Evolutionary conservation across 2,113 vertebrate genomes (phyloP), one percentile per base, ranked within the genome.

Genomic region (Cryptoleucopteryx plumbea): DNA sequence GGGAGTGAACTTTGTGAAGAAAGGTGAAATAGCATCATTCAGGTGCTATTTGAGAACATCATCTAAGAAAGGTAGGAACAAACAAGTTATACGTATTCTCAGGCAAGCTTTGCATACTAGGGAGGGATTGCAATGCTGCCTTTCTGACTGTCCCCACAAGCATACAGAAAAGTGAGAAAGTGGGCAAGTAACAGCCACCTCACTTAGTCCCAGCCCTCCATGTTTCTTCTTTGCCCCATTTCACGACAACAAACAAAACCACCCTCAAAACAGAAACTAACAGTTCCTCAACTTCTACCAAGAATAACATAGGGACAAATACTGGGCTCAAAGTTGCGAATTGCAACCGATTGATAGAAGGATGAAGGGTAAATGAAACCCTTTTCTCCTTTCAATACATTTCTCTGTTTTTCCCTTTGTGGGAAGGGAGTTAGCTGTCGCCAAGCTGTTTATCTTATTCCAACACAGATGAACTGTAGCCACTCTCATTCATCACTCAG

Each of bases 221-320:
- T 56, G 7, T 22, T 61, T 79, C 45, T 47, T 61, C 29, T 83
- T 66, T 32, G 6, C 2, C 3, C 5, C 12, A 27, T 23, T 55
- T 70, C 11, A 42, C 45, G 23, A 40, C 3, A 55, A 50, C 3
- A 80, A 20, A 29, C 1, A n/a, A 77, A 67, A 48, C 0, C 4
- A 7, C 1, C 2, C 6, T 81, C 8, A 77, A 67, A 47, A 2
- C 4, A 47, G n/a, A 72, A 73, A 10, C 5, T 22, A 90, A 31
- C 1, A 16, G 7, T 16, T 88, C 29, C 18, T 82, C 40, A 16
- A 7, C 10, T 71, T 56, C 18, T 48, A 47, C 43, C 17, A 72
- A 21, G 3, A 38, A 1, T 3, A 14, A 70, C 0, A 0, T 1
- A 55, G n/a, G 18, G 5, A 66, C 15, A 84, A 62, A 31, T 43